Conservation (phyloP, 2,113 vertebrate genomes). For the Porphyrio hochstetteri region DNA sequence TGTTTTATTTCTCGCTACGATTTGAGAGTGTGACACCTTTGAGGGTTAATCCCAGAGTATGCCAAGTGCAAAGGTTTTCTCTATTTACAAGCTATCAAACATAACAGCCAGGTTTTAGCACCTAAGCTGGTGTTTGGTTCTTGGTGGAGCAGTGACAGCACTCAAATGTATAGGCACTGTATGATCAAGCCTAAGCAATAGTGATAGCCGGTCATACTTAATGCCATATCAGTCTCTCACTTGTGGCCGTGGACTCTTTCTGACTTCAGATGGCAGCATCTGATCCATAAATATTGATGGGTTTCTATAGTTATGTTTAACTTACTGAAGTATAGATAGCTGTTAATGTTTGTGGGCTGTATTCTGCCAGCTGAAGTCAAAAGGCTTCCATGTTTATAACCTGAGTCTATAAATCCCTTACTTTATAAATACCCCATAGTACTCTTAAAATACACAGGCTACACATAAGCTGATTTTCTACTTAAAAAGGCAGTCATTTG, state of each 20-base stretch:
- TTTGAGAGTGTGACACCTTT: neutral
- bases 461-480: neutral
- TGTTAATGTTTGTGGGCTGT: neutral
- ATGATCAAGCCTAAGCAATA: neutral
- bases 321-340: neutral
- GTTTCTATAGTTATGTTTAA: neutral
- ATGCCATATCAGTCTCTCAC: neutral
- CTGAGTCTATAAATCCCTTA: neutral
- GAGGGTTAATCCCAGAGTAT: neutral
- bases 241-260: neutral
- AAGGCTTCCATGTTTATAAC: neutral
- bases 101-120: neutral
- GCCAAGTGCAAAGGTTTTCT: neutral
- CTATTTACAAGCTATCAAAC: neutral
- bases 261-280: constrained; percentile 13
- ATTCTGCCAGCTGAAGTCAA: neutral
- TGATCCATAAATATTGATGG: neutral
- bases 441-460: neutral
- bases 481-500: neutral
- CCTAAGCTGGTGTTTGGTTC: neutral
- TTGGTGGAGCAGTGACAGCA: neutral
- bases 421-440: neutral
- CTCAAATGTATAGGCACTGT: neutral
- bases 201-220: neutral
- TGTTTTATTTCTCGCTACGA: neutral